Evolutionary conservation across 2,888 invertebrate species (phyloP).

Genomic region (Acanthosepion lycidas): DNA sequence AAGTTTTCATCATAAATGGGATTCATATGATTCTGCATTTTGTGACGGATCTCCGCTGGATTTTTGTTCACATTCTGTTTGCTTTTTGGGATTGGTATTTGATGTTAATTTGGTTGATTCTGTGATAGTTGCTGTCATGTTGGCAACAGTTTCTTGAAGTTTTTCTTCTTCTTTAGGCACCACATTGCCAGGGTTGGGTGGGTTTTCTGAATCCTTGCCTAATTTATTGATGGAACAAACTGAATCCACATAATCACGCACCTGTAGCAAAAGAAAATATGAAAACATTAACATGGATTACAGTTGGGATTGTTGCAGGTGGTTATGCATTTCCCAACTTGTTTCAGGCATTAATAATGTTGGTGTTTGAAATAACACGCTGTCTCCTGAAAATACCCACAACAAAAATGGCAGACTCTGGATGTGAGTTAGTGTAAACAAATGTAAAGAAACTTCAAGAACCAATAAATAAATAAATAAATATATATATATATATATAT

Average conservation of each 20-base stretch:
- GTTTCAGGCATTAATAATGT: no score
- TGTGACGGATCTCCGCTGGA: not conserved
- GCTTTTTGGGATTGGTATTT: not conserved
- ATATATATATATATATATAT: no score
- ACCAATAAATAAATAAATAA: no score
- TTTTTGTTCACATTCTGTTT: not conserved
- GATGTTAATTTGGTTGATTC: not conserved
- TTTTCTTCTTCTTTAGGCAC: not conserved
- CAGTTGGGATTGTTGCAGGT: no score
- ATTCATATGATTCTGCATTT: not conserved
- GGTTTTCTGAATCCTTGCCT: not conserved
- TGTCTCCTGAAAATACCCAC: no score
- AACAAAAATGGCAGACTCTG: no score
- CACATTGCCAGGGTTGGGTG: not conserved
- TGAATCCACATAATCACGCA: conserved; percentile 5
- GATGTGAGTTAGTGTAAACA: no score
- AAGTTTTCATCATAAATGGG: not conserved
- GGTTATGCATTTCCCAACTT: no score
- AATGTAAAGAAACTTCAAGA: no score
- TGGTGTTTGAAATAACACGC: no score
- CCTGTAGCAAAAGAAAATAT: not conserved
- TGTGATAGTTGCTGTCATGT: not conserved
- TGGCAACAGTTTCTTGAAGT: not conserved
- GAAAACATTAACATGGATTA: not conserved
- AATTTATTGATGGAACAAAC: conserved; percentile 41